These are phyloP conservation scores for Boloria selene DNA, from an alignment of 2,888 invertebrate species.

Conservation along the genomic window DNA sequence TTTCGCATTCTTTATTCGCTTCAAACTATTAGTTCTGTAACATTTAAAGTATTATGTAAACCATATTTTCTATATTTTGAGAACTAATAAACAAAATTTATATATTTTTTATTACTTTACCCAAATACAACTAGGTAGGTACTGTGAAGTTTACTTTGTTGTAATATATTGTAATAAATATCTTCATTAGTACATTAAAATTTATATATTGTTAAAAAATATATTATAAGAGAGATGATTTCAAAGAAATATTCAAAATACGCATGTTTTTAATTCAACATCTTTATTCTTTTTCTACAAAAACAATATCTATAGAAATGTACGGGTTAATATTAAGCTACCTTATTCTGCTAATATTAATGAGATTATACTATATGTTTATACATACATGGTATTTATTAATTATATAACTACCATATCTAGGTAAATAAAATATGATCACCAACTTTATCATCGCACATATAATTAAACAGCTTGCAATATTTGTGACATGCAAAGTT, in stretches of 20 bases:
- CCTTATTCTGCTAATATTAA: conserved; percentile 8
- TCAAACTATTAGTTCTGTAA: conserved; percentile 82
- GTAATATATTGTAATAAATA: no score
- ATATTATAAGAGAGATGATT: conserved; percentile 1
- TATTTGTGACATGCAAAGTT: not conserved
- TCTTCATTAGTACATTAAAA: no score
- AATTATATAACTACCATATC: not conserved
- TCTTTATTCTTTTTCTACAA: conserved; percentile 44
- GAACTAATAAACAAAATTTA: conserved; percentile 29
- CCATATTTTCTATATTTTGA: conserved; percentile 24
- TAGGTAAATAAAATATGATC: not conserved
- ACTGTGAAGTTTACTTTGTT: no score
- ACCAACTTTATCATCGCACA: not conserved
- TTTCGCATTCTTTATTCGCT: conserved; percentile 83
- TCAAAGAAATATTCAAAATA: conserved; percentile 48
- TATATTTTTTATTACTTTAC: no score
- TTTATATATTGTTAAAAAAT: not conserved
- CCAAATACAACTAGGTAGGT: no score
- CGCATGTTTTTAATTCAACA: conserved; percentile 43
- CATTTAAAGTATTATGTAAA: conserved; percentile 36
- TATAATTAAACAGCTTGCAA: not conserved
- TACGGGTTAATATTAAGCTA: conserved; percentile 15
- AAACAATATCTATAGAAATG: conserved; percentile 11
- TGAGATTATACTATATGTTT: not conserved
- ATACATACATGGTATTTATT: conserved; percentile 5